phyloP scores from a whole-genome alignment of 2,113 vertebrate species.

The Equus quagga region DNA sequence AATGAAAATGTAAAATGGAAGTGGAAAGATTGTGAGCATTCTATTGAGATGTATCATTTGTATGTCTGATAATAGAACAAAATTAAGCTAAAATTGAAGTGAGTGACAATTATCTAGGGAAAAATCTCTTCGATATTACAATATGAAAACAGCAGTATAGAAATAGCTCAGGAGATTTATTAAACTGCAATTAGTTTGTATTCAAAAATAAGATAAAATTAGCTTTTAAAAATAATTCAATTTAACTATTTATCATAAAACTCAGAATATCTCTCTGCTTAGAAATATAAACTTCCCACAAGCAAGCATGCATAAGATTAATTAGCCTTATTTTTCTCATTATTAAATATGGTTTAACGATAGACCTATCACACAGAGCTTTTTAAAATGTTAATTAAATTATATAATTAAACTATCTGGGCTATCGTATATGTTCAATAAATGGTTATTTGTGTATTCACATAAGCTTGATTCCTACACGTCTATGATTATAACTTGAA shows the following conservation, averaged over 20 bases:
- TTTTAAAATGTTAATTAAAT: constrained; percentile 42
- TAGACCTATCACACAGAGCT: neutral
- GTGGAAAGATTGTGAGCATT: neutral
- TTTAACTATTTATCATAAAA: constrained; percentile 52
- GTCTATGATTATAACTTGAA: neutral
- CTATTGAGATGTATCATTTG: constrained; percentile 54
- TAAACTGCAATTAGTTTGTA: neutral
- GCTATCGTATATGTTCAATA: neutral
- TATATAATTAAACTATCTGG: neutral
- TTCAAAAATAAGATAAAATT: constrained; percentile 23
- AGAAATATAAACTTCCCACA: neutral
- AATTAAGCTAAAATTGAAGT: constrained; percentile 47
- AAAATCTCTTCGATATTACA: neutral
- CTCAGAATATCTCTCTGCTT: neutral
- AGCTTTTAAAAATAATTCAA: constrained; percentile 27
- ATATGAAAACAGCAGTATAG: constrained; percentile 31
- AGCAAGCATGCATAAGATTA: neutral
- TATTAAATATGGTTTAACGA: neutral
- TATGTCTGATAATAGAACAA: constrained; percentile 57
- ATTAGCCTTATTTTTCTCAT: constrained; percentile 15
- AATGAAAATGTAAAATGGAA: constrained; percentile 59
- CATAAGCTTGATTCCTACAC: neutral
- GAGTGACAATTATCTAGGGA: constrained; percentile 62
- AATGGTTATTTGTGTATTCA: neutral
- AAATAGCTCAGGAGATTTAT: neutral